phyloP scores from a whole-genome alignment of 2,888 invertebrate genomes.

The Lasioglossum figueresi region DNA sequence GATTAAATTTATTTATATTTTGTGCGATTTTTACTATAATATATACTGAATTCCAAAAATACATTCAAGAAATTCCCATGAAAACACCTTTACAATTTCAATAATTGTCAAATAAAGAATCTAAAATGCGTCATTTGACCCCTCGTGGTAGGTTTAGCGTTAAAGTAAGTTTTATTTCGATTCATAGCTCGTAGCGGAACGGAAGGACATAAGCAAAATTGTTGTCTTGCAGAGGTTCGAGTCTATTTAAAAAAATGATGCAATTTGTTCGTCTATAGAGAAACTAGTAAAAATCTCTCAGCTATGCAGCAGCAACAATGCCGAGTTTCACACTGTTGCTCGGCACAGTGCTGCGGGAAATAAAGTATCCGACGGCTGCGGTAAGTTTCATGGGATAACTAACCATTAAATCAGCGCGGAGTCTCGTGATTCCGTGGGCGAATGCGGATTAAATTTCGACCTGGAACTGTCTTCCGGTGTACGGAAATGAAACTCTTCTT shows the following conservation, averaged over 20 bases:
- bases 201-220: not conserved
- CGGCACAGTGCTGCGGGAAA: not conserved
- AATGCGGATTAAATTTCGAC: conserved; percentile 10
- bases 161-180: not conserved
- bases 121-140: too few relatives aligned
- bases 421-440: not conserved
- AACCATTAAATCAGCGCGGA: not conserved
- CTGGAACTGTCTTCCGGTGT: not conserved
- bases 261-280: not conserved
- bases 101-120: too few relatives aligned
- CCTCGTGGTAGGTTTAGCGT: too few relatives aligned
- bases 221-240: not conserved
- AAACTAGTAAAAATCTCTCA: not conserved
- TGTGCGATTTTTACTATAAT: too few relatives aligned
- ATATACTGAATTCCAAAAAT: too few relatives aligned
- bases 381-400: not conserved
- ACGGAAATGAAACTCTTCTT: conserved; percentile 50
- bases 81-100: too few relatives aligned
- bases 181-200: too few relatives aligned
- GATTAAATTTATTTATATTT: too few relatives aligned
- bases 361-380: not conserved
- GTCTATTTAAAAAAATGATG: not conserved
- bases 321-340: not conserved
- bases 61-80: too few relatives aligned
- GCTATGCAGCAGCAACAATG: not conserved